Evolutionary conservation across 2,888 invertebrate genomes (phyloP).

Genomic region (Allophyes oxyacanthae): DNA sequence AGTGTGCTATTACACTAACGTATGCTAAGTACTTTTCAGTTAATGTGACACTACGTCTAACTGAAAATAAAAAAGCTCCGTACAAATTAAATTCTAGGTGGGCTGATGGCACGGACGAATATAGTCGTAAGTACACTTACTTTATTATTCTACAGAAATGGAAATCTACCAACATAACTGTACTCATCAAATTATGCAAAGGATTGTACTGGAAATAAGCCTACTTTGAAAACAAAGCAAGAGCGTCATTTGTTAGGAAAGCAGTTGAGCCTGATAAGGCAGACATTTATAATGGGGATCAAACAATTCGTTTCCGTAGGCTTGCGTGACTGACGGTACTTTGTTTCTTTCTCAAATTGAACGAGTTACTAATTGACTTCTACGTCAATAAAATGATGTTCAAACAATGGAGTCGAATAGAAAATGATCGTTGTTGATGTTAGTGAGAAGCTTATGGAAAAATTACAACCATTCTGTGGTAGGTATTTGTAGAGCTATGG

Average conservation of each 20-base stretch:
- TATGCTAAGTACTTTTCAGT: no score
- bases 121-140: no score
- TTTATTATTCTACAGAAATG: no score
- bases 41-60: no score
- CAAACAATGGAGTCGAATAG: constrained; percentile 6
- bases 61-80: no score
- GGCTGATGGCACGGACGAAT: no score
- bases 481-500: background rate
- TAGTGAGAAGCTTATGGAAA: background rate
- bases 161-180: no score
- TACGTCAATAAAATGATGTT: constrained; percentile 21
- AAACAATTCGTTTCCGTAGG: constrained; percentile 26
- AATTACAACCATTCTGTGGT: background rate
- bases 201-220: no score
- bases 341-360: constrained; percentile 14
- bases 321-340: constrained; percentile 41
- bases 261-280: constrained; percentile 15
- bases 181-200: no score
- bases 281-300: constrained; percentile 18
- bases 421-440: background rate
- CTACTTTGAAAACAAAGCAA: background rate
- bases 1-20: no score
- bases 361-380: constrained; percentile 9
- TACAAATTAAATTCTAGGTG: no score
- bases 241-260: constrained; percentile 7